phyloP scores from a whole-genome alignment of 2,888 invertebrate species.

The Campoplex nolae region DNA sequence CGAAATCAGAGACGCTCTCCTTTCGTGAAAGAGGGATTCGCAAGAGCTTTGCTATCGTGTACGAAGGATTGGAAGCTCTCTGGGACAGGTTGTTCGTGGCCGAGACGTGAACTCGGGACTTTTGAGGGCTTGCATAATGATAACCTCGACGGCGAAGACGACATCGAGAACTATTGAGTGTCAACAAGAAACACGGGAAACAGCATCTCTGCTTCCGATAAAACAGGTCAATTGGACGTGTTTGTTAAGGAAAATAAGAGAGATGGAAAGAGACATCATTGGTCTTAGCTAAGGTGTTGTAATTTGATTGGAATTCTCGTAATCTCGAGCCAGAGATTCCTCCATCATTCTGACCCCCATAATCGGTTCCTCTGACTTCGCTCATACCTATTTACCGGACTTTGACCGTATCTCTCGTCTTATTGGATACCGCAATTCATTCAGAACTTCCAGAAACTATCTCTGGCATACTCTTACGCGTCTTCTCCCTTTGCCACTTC shows the following conservation, averaged over 20 bases:
- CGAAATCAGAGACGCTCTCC: conserved; percentile 57
- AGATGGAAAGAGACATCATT: conserved; percentile 35
- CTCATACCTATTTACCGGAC: conserved; percentile 10
- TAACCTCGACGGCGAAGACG: conserved; percentile 13
- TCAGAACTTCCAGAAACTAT: conserved; percentile 47
- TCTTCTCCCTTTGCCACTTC: not conserved
- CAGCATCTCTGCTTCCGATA: conserved; percentile 24
- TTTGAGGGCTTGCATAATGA: conserved; percentile 1
- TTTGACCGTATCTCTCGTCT: conserved; percentile 22
- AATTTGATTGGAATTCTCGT: conserved; percentile 60
- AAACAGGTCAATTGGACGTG: conserved; percentile 50
- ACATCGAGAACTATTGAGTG: conserved; percentile 26
- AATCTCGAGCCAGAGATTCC: conserved; percentile 50
- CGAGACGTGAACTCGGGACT: conserved; percentile 14
- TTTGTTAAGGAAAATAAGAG: conserved; percentile 35
- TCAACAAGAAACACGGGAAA: conserved; percentile 19
- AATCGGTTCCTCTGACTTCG: not conserved
- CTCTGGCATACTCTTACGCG: not conserved
- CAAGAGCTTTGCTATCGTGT: conserved; percentile 51
- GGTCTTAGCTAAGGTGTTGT: conserved; percentile 48
- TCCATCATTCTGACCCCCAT: conserved; percentile 30
- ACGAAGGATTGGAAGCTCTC: conserved; percentile 15
- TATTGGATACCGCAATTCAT: conserved; percentile 43
- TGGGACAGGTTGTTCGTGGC: conserved; percentile 22
- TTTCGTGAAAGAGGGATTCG: conserved; percentile 45